Conservation (phyloP, 1,140 invertebrate species). For the Papilio aristodemus region DNA sequence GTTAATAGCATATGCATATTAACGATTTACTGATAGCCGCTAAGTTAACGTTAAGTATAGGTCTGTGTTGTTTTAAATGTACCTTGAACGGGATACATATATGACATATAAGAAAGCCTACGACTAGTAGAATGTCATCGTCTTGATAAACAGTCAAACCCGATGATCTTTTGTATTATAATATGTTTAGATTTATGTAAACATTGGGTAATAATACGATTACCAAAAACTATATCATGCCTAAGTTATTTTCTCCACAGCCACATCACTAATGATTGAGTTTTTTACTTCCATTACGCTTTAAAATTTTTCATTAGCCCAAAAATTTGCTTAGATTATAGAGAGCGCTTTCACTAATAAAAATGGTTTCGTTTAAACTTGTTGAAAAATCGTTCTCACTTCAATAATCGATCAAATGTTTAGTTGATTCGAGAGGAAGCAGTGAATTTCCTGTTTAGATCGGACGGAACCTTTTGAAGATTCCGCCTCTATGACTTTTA, state of each 20-base stretch:
- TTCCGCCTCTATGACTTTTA: background rate
- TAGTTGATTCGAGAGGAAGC: conserved; percentile 8
- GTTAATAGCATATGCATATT: background rate
- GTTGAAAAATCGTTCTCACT: conserved; percentile 8
- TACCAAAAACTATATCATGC: too few species aligned
- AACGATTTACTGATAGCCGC: background rate
- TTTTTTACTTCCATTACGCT: background rate
- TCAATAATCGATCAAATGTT: conserved; percentile 19
- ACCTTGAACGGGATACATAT: background rate
- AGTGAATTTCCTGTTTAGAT: conserved; percentile 27
- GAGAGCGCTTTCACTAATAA: background rate
- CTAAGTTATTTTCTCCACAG: too few species aligned
- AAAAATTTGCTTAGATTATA: background rate
- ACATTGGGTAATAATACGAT: too few species aligned
- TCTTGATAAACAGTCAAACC: too few species aligned
- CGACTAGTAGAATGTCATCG: too few species aligned
- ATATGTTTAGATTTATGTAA: too few species aligned
- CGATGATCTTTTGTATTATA: too few species aligned
- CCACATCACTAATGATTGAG: too few species aligned
- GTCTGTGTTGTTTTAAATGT: background rate
- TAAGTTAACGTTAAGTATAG: background rate
- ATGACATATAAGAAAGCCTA: too few species aligned
- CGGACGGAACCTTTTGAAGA: conserved; percentile 6
- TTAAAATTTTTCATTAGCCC: background rate
- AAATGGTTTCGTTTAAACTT: background rate